Evolutionary conservation across 1,140 invertebrate genomes (phyloP).

Genomic region (Harlomillsia oculata): DNA sequence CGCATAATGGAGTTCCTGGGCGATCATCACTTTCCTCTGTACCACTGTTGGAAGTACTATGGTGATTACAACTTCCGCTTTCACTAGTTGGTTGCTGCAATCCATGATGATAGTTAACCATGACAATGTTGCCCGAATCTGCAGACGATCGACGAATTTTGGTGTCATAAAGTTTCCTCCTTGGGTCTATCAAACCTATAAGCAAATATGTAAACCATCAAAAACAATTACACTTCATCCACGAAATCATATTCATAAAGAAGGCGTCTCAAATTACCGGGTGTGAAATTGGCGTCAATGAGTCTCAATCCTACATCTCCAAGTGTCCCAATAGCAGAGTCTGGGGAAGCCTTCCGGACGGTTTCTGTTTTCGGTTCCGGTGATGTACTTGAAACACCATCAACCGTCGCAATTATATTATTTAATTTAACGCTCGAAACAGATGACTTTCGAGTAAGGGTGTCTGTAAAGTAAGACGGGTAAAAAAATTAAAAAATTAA

Average conservation of each 20-base stretch:
- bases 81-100: not conserved
- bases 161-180: constrained; percentile 21
- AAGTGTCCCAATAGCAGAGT: constrained; percentile 27
- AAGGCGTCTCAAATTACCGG: not conserved
- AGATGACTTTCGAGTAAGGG: constrained; percentile 14
- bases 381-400: constrained; percentile 34
- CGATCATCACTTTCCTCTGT: constrained; percentile 43
- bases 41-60: constrained; percentile 27
- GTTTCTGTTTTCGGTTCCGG: constrained; percentile 35
- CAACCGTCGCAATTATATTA: constrained; percentile 17
- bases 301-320: constrained; percentile 10
- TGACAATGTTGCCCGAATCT: constrained; percentile 31
- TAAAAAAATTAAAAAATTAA: constrained; percentile 12
- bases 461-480: constrained; percentile 19
- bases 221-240: not conserved
- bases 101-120: constrained; percentile 3
- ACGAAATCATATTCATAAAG: not conserved
- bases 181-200: constrained; percentile 25
- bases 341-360: constrained; percentile 33
- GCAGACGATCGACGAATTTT: constrained; percentile 31
- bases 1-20: constrained; percentile 70
- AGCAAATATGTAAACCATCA: not conserved
- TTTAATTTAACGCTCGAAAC: constrained; percentile 20
- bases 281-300: not conserved
- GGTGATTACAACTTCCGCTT: constrained; percentile 30